Evolutionary conservation across 2,888 invertebrate species (phyloP).

Genomic region (Drosophila setosimentum): DNA sequence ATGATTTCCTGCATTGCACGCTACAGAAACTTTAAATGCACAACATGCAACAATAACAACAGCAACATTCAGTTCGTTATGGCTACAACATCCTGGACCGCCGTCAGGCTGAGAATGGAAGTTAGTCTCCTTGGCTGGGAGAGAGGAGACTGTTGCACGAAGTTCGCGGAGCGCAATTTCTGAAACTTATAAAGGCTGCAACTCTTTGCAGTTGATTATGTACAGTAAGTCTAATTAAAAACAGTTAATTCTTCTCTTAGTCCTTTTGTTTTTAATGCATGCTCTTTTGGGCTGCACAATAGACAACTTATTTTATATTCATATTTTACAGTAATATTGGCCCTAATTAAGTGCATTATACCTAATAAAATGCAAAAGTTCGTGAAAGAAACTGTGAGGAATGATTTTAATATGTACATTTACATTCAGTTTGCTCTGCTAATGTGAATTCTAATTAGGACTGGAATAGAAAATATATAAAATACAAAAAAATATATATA

Average conservation of each 20-base stretch:
- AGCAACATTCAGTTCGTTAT: slow-evolving; percentile 62
- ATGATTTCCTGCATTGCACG: slow-evolving; percentile 78
- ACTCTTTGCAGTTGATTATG: slow-evolving; percentile 69
- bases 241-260: slow-evolving; percentile 56
- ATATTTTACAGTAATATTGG: neutral
- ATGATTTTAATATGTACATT: neutral
- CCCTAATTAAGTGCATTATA: slow-evolving; percentile 8
- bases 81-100: slow-evolving; percentile 53
- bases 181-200: slow-evolving; percentile 38
- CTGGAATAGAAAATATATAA: neutral
- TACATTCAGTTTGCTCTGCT: too few relatives aligned
- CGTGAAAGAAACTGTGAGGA: neutral
- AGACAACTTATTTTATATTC: slow-evolving; percentile 1
- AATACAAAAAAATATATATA: neutral
- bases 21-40: slow-evolving; percentile 76
- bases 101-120: slow-evolving; percentile 21
- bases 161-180: slow-evolving; percentile 46
- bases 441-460: neutral
- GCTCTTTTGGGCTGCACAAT: slow-evolving; percentile 6
- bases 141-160: slow-evolving; percentile 1
- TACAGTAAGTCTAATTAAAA: slow-evolving; percentile 71
- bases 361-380: neutral
- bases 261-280: slow-evolving; percentile 44
- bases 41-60: slow-evolving; percentile 63
- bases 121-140: neutral